phyloP scores from a whole-genome alignment of 2,113 vertebrate species.

The Phoxinus phoxinus region DNA sequence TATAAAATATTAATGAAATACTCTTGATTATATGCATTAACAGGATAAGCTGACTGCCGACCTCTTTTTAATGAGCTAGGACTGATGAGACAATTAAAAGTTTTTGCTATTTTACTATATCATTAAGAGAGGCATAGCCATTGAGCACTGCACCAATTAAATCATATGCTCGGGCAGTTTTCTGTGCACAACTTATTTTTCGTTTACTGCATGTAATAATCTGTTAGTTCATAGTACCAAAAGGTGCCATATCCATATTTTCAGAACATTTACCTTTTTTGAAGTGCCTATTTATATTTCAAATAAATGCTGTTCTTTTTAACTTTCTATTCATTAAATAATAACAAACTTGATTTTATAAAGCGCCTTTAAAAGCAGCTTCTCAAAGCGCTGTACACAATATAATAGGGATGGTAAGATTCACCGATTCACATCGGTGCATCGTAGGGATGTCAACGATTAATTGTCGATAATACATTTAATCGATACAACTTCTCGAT shows the following conservation, averaged over 20 bases:
- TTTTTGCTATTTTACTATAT: not conserved
- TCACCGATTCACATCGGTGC: too few relatives aligned
- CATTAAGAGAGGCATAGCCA: not conserved
- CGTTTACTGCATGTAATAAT: not conserved
- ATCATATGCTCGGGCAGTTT: not conserved
- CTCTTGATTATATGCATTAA: constrained; percentile 59
- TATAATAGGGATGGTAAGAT: too few relatives aligned
- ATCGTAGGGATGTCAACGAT: too few relatives aligned
- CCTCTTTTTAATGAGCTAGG: constrained; percentile 6
- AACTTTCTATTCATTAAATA: too few relatives aligned
- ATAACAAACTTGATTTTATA: too few relatives aligned
- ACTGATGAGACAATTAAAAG: constrained; percentile 17
- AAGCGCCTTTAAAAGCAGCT: too few relatives aligned
- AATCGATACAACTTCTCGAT: too few relatives aligned
- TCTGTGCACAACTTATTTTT: not conserved
- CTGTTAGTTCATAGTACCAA: not conserved
- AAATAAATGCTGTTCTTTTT: not conserved
- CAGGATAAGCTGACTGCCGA: constrained; percentile 52
- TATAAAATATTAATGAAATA: constrained; percentile 32
- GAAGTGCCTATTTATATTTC: not conserved
- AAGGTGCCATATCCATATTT: not conserved
- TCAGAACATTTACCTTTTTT: not conserved
- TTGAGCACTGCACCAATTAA: not conserved
- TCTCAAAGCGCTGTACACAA: too few relatives aligned
- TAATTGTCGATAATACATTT: too few relatives aligned